These are phyloP conservation scores for Incurvaria masculella DNA, from an alignment of 2,888 invertebrate species.

Conservation along the genomic window DNA sequence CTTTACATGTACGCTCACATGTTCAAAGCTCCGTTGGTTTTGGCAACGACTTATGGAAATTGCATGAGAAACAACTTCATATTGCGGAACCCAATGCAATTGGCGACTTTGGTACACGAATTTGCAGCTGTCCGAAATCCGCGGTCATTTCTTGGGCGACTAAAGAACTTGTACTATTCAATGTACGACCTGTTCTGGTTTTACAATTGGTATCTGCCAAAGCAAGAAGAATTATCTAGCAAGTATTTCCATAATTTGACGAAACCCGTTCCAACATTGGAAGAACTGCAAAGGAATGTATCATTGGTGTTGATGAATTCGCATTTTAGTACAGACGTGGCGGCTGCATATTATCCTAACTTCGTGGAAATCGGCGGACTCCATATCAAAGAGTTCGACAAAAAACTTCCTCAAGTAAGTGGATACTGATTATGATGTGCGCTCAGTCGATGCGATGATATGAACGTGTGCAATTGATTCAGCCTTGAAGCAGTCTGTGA, in stretches of 20 bases:
- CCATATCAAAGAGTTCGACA: constrained; percentile 1
- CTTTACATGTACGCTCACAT: constrained; percentile 40
- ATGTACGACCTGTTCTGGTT: constrained; percentile 3
- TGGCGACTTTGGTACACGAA: constrained; percentile 35
- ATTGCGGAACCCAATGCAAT: constrained; percentile 37
- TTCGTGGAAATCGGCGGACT: constrained; percentile 39
- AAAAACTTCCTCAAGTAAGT: background rate
- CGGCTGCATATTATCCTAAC: constrained; percentile 31
- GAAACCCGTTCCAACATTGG: constrained; percentile 14
- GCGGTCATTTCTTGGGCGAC: constrained; percentile 48
- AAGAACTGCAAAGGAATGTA: constrained; percentile 20
- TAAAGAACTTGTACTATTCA: constrained; percentile 46
- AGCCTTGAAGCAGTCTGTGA: too few relatives aligned
- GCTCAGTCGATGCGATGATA: too few relatives aligned
- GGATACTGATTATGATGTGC: too few relatives aligned
- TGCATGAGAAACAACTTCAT: constrained; percentile 41
- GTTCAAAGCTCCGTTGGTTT: constrained; percentile 37
- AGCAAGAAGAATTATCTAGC: constrained; percentile 17
- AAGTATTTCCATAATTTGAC: constrained; percentile 17
- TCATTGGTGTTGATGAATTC: constrained; percentile 29
- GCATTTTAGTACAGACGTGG: constrained; percentile 26
- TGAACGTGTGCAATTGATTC: too few relatives aligned
- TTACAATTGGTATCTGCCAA: constrained; percentile 12
- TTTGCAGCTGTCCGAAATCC: constrained; percentile 39
- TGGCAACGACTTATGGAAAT: constrained; percentile 41